Base-by-base conservation (phyloP, 2,888 invertebrate species). In the Exephanes ischioxanthus region DNA sequence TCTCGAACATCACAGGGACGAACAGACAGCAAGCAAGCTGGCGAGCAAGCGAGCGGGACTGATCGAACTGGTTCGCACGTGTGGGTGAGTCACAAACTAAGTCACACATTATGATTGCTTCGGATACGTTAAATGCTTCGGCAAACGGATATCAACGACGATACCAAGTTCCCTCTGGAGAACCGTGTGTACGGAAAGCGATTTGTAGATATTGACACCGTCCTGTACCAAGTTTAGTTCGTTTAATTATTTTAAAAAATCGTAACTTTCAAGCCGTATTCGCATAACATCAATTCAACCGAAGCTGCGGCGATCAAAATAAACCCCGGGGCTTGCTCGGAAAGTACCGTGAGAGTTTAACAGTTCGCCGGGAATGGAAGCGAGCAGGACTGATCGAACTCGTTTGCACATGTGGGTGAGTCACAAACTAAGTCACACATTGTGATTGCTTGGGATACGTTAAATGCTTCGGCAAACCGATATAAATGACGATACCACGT, bases 101-200 rank as follows among this genome's bases (percentile, higher is more conserved):
- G 61, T 63, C 61, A 63, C 30, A 63, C 61, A 63, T 63, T 63
- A 63, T 30, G 30, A 33, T 63, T 33, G 33, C 61, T 33, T 33
- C 30, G 33, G 14, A 33, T 63, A 63, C 30, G 33, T 16, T 63
- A 33, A 63, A 63, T 33, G 30, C 26, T 26, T 58, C 11, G 14
- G 58, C 33, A 63, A 63, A 63, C 33, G 30, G 61, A 30, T 63
- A 30, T 2, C n/a, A 30, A 63, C 30, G 33, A 63, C n/a, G 61
- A 55, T 19, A 26, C 4, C 61, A 14, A 61, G 30, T 30, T 14
- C 30, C 1, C 61, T 1, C 14, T 30, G 61, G 14, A 61, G 14
- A 16, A 2, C 6, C 9, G 22, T 26, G 30, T 26, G 16, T 14
- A 30, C 22, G 16, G 3, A 22, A 3, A 5, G 30, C 5, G 30